Percentiles rank a stretch among this genome's conserved stretches.
Conservation (phyloP, 2,797 vertebrate genomes). For the Eulemur albifrons region DNA sequence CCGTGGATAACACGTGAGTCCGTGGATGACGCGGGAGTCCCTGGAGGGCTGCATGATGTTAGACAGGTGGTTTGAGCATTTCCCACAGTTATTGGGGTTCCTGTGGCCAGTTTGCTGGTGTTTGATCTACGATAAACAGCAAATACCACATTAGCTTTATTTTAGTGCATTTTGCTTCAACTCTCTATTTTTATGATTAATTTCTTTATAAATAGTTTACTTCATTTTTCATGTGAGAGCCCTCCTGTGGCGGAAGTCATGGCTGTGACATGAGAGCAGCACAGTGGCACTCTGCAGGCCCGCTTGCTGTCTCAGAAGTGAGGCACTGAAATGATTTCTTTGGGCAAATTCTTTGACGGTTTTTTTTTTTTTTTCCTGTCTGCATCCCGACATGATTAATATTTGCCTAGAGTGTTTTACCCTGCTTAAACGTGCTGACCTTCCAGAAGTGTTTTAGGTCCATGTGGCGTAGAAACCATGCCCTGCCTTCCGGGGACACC, state of each 20-base stretch:
- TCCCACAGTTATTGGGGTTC: background rate
- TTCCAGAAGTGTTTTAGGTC: background rate
- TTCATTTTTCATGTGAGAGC: background rate
- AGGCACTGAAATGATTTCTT: accelerated
- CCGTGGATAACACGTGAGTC: no score
- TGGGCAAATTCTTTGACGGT: background rate
- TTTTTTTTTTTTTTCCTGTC: background rate
- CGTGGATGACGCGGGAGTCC: accelerated
- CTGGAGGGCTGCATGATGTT: accelerated
- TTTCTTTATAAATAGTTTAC: background rate
- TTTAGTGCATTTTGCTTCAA: background rate
- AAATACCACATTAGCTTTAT: accelerated
- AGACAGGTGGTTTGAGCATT: accelerated
- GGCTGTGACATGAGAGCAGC: background rate
- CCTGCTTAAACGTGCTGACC: no score
- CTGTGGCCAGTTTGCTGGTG: no score
- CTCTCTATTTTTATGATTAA: background rate
- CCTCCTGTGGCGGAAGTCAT: background rate
- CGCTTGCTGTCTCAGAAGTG: background rate
- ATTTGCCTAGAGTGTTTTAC: no score
- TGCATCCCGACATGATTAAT: accelerated
- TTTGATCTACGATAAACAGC: background rate
- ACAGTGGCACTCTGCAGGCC: accelerated
- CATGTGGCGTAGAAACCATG: accelerated
- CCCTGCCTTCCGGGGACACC: accelerated